These are phyloP conservation scores for Gallinago jamesoni DNA, from an alignment of 2,113 vertebrate species.

Conservation along the genomic window DNA sequence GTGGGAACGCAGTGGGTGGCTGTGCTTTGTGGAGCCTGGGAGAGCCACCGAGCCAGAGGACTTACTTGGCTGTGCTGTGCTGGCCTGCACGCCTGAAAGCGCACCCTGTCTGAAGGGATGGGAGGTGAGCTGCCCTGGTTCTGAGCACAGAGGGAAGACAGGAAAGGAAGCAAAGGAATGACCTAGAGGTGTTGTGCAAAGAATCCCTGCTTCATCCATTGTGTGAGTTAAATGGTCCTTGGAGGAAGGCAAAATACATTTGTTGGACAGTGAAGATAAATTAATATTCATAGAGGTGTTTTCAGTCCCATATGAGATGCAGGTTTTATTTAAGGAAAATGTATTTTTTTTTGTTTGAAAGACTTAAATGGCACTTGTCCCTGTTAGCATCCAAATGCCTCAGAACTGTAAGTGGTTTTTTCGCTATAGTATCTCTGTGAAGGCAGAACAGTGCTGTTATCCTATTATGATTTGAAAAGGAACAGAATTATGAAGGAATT, in stretches of 20 bases:
- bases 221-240: background rate
- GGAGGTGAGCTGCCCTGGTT: background rate
- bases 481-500: background rate
- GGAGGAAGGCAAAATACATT: background rate
- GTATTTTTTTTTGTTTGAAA: background rate
- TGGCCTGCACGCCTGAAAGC: background rate
- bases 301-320: background rate
- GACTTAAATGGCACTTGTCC: background rate
- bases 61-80: background rate
- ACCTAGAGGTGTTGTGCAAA: accelerated
- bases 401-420: background rate
- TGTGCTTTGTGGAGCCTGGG: background rate
- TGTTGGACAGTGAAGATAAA: background rate
- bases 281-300: background rate
- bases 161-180: background rate
- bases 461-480: background rate
- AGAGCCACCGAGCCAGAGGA: background rate
- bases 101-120: background rate
- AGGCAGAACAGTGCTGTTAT: background rate
- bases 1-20: conserved; percentile 20
- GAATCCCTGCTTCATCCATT: background rate
- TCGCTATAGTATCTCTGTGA: background rate
- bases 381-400: background rate
- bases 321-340: background rate
- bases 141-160: background rate